Base-by-base conservation (phyloP, 2,797 vertebrate genomes). In the Pristis pectinata region DNA sequence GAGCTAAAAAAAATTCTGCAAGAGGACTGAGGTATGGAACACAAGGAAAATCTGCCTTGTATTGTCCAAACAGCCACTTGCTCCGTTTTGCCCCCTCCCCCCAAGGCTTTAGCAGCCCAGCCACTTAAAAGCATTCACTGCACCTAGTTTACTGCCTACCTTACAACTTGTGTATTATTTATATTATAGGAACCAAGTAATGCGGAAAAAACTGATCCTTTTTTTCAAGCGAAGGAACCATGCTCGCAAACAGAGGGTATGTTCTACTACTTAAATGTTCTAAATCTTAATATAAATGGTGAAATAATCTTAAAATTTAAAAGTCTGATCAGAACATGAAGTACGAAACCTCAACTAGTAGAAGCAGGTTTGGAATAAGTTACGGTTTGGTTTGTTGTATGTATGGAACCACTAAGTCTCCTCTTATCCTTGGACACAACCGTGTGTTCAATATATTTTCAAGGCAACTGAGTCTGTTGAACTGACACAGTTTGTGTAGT, bases 181-280 rank as follows among this genome's bases (percentile, higher is more conserved):
- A 13, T 61, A 87, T 97, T 97, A 94, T 96, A 99, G 99, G 96
- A 99, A 99, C 97, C 99, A 99, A 97, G 98, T 99, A 96, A 99
- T 99, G 99, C 98, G 99, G 97, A 99, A 99, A 96, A 99, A 99
- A 97, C 97, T 99, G 95, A 99, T 99, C 97, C 96, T 99, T 56
- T 99, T 99, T 97, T 99, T 99, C 96, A 99, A 99, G 97, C 98
- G 99, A 97, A 98, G 99, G 97, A 99, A 99, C 96, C 99, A 99
- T 95, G 99, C 99, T 95, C 98, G 99, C 95, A 99, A 99, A 96
- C 99, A 99, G 97, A 98, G 98, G 98, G 99, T 99, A 97, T 97
- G 98, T 95, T 74, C 94, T 95, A n/a, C 19, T 80, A 44, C 17
- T 92, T 96, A 95, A 96, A 95, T 95, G 95, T 95, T 89, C 95